phyloP scores from a whole-genome alignment of 2,888 invertebrate species.

The Lagria hirta region DNA sequence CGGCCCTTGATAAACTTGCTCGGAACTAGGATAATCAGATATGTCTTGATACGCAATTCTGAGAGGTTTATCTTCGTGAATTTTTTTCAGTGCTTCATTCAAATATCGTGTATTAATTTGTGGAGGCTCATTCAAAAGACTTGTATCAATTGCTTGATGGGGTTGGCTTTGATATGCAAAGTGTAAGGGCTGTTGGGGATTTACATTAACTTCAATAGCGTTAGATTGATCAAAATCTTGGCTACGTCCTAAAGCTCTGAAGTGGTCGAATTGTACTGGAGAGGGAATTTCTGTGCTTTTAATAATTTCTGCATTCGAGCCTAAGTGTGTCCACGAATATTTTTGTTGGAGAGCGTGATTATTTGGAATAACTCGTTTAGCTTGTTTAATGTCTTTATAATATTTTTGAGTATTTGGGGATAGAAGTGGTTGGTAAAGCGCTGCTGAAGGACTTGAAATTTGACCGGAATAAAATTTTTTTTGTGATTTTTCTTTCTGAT shows the following conservation, averaged over 20 bases:
- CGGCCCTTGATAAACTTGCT: too few relatives aligned
- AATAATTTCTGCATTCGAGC: constrained; percentile 46
- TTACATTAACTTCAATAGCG: constrained; percentile 39
- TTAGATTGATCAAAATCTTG: constrained; percentile 56
- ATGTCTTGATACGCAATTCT: constrained; percentile 7
- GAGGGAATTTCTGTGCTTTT: constrained; percentile 35
- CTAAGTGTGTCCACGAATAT: constrained; percentile 42
- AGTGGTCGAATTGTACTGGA: constrained; percentile 51
- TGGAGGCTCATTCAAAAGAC: constrained; percentile 28
- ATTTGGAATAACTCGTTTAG: constrained; percentile 12
- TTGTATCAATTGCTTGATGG: constrained; percentile 28
- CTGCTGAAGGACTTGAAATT: constrained; percentile 11
- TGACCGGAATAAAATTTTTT: constrained; percentile 22
- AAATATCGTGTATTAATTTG: neutral
- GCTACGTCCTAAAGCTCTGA: constrained; percentile 53
- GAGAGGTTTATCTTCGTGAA: too few relatives aligned
- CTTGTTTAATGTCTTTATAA: constrained; percentile 19
- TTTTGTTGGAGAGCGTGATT: constrained; percentile 18
- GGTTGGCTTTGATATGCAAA: constrained; percentile 1
- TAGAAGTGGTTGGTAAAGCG: constrained; percentile 19
- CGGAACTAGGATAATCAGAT: constrained; percentile 6
- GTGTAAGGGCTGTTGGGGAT: constrained; percentile 1
- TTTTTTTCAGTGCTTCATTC: too few relatives aligned
- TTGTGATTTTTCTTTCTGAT: too few relatives aligned
- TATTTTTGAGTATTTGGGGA: constrained; percentile 23